Evolutionary conservation across 2,888 invertebrate species (phyloP).

Genomic region (Lasioglossum villosulum): DNA sequence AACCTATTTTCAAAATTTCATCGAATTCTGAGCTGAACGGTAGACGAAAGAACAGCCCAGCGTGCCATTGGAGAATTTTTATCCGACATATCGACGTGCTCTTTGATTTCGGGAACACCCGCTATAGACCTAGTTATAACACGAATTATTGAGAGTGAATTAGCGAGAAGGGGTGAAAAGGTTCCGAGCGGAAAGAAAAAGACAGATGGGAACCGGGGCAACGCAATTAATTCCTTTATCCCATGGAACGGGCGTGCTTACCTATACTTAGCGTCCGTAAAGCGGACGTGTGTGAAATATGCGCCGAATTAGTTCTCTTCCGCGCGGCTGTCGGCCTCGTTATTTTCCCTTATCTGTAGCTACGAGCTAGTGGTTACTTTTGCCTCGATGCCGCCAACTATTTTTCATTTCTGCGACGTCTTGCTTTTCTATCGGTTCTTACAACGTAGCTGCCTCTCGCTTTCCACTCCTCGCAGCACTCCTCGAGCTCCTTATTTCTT

Average conservation of each 20-base stretch:
- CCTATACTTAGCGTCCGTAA: constrained; percentile 52
- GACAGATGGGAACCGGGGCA: constrained; percentile 44
- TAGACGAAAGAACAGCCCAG: no score
- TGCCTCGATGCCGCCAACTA: constrained; percentile 67
- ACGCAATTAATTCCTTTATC: constrained; percentile 70
- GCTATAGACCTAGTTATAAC: constrained; percentile 3
- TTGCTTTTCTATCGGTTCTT: constrained; percentile 50
- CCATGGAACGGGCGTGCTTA: constrained; percentile 51
- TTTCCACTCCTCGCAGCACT: not conserved
- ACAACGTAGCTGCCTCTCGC: constrained; percentile 13
- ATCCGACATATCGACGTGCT: not conserved
- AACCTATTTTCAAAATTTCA: no score
- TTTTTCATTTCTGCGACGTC: constrained; percentile 74
- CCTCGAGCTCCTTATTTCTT: constrained; percentile 24
- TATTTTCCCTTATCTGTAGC: constrained; percentile 77
- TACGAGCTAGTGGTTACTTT: constrained; percentile 68
- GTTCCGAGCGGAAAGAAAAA: constrained; percentile 13
- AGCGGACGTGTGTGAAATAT: constrained; percentile 69
- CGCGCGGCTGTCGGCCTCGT: constrained; percentile 74
- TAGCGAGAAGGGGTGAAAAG: not conserved
- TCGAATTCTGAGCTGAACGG: no score
- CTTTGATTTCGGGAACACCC: constrained; percentile 2
- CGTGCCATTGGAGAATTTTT: not conserved
- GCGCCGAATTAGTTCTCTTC: constrained; percentile 75
- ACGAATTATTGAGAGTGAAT: constrained; percentile 16